These are phyloP conservation scores for Poecilobothrus nobilitatus DNA, from an alignment of 2,888 invertebrate species.

Conservation along the genomic window DNA sequence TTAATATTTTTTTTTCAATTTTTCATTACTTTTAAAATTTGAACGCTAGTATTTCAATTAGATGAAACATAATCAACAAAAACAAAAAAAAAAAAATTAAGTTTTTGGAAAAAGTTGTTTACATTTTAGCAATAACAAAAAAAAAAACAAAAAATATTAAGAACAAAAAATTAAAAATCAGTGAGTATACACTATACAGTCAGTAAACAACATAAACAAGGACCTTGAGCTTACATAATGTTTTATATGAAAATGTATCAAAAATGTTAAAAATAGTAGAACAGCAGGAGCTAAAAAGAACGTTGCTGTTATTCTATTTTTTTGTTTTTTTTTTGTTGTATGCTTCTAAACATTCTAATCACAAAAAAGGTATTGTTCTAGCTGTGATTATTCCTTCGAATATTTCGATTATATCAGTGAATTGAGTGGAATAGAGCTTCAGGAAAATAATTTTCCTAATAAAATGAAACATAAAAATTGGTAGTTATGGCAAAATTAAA, in stretches of 20 bases:
- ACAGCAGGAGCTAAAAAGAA: background rate
- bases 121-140: background rate
- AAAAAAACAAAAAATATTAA: too few relatives aligned
- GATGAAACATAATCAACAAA: too few relatives aligned
- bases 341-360: background rate
- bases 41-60: too few relatives aligned
- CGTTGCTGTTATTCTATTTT: too few relatives aligned
- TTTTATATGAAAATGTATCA: background rate
- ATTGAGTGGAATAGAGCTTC: too few relatives aligned
- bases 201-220: background rate
- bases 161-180: background rate
- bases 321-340: background rate
- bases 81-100: too few relatives aligned
- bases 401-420: background rate
- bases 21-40: too few relatives aligned
- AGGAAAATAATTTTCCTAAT: background rate
- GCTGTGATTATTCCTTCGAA: background rate
- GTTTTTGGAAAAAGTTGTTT: background rate
- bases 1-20: too few relatives aligned
- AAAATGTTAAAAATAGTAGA: background rate
- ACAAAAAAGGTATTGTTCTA: background rate
- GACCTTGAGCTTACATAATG: background rate
- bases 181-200: too few relatives aligned
- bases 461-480: background rate
- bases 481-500: too few relatives aligned